Base-by-base conservation (phyloP, 2,113 vertebrate genomes). In the Pholis gunnellus region DNA sequence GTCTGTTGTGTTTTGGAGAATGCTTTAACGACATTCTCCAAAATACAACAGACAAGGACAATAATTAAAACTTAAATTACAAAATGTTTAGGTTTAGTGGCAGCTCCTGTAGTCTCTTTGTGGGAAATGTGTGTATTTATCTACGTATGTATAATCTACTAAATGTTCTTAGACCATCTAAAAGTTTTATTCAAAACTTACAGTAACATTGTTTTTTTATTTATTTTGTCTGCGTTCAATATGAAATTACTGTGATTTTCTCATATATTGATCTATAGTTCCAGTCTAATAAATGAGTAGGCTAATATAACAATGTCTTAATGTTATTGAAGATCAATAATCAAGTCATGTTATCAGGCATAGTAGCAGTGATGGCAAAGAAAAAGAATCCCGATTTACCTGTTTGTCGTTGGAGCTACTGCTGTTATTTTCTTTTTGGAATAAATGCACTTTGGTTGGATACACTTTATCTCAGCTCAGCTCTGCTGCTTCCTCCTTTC, bases 311-410 rank as follows among this genome's bases (percentile, higher is more conserved):
- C 29, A 0, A 44, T 63, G 38, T 25, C 18, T 29, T 17, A 9
- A 22, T 42, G 48, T 40, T 11, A 22, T 52, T 9, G 6, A 15
- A 57, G 8, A 36, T 68, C 9, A 61, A 34, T 27, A 20, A 22
- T 20, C 0, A 9, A 5, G 17, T 22, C 8, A 52, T n/a, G 14
- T 10, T 8, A 52, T 36, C 48, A 36, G 9, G 59, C 0, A 59
- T 56, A 25, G 27, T 7, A 29, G 42, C 42, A 56, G 63, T 81
- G 50, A 54, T 42, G 25, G 48, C 14, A 14, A 36, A 46, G 52
- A n/a, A 74, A 6, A 1, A 56, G 79, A 54, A 2, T 52, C 48
- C 42, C 27, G 54, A 54, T 52, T 92, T 93, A 94, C 93, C 93
- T 91, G 85, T 79, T 31, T 9, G 50, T 66, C 42, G 31, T 50